These are phyloP conservation scores for Dermatemys mawii DNA, from an alignment of 2,113 vertebrate species.

Conservation along the genomic window DNA sequence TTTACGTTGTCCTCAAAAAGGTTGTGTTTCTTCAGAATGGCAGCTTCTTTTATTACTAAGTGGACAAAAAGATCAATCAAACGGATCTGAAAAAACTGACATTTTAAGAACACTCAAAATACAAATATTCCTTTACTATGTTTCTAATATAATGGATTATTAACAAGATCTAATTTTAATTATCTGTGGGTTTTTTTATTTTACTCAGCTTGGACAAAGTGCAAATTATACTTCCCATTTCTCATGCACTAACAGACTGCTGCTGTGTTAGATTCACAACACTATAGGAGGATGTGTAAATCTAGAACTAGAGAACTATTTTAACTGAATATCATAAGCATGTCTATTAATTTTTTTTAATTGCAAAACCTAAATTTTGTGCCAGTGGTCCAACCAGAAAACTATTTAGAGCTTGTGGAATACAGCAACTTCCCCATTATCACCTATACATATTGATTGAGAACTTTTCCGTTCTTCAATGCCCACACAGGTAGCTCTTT, in stretches of 20 bases:
- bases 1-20: conserved; percentile 86
- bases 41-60: conserved; percentile 92
- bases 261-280: not conserved
- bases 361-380: not conserved
- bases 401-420: not conserved
- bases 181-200: not conserved
- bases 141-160: not conserved
- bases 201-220: not conserved
- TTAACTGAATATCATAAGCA: not conserved
- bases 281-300: not conserved
- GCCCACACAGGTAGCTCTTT: not conserved
- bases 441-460: not conserved
- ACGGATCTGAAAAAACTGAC: conserved; percentile 6
- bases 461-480: not conserved
- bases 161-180: not conserved
- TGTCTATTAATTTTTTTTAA: not conserved
- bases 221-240: not conserved
- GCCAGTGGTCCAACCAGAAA: not conserved
- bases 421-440: not conserved
- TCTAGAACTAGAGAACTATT: not conserved
- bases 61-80: conserved; percentile 21
- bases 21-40: conserved; percentile 89
- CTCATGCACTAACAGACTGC: not conserved
- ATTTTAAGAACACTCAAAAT: not conserved
- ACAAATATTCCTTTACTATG: not conserved